Evolutionary conservation across 1,140 invertebrate genomes (phyloP).

Genomic region (Brachionus asplanchnoidis): DNA sequence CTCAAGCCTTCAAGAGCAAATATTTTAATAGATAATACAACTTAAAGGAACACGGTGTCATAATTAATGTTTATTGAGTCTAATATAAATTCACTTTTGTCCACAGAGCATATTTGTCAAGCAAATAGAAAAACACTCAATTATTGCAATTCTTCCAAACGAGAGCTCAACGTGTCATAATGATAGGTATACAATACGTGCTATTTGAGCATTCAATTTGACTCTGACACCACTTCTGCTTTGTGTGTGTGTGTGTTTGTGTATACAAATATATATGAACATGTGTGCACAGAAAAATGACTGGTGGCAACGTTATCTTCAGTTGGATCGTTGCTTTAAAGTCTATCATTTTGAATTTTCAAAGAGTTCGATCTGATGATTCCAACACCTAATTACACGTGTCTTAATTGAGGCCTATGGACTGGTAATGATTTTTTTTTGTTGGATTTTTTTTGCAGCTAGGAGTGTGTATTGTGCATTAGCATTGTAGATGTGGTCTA

Average conservation of each 20-base stretch:
- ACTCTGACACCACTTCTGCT: neutral
- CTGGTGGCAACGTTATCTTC: neutral
- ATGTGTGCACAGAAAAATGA: neutral
- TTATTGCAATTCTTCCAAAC: neutral
- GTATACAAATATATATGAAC: neutral
- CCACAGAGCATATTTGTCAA: neutral
- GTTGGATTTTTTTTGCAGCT: neutral
- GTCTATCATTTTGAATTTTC: neutral
- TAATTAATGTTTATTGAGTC: slow-evolving; percentile 29
- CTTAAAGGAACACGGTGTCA: neutral
- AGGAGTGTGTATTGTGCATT: neutral
- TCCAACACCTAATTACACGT: neutral
- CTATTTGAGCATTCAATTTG: neutral
- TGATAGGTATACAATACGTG: slow-evolving; percentile 4
- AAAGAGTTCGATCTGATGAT: neutral
- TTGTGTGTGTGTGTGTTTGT: neutral
- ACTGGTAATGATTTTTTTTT: neutral
- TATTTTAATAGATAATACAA: slow-evolving; percentile 21
- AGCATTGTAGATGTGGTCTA: neutral
- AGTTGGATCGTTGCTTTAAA: neutral
- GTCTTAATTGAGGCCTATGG: neutral
- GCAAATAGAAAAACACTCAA: slow-evolving; percentile 33
- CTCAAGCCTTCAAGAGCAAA: neutral
- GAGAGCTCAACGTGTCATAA: slow-evolving; percentile 25
- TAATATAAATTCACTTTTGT: neutral